These are phyloP conservation scores for Morus bassanus DNA, from an alignment of 2,797 vertebrate genomes.

Conservation along the genomic window DNA sequence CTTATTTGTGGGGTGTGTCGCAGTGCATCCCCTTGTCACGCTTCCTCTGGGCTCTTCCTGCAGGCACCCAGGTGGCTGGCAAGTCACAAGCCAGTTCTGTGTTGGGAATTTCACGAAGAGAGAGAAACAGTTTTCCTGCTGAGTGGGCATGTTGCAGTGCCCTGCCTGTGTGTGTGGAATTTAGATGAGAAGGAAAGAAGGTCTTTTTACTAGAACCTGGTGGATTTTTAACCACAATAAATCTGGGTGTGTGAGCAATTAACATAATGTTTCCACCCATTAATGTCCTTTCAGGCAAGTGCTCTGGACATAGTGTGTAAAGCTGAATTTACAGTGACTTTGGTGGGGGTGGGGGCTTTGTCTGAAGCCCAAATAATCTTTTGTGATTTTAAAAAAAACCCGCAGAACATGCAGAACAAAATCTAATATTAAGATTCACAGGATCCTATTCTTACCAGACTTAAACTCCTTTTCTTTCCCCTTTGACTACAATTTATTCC, in stretches of 20 bases:
- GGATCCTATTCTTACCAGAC: not conserved
- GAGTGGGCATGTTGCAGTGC: not conserved
- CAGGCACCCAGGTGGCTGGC: accelerated
- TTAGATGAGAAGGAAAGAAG: constrained; percentile 31
- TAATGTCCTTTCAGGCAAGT: not conserved
- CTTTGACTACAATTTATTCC: not conserved
- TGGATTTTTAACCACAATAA: constrained; percentile 40
- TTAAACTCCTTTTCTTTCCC: not conserved
- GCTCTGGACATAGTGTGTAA: not conserved
- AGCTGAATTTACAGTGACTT: constrained; percentile 6
- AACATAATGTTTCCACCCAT: constrained; percentile 39
- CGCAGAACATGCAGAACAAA: not conserved
- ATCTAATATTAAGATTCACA: not conserved
- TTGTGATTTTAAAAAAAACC: not conserved
- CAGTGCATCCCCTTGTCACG: not conserved
- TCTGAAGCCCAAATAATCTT: not conserved
- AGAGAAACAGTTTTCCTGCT: not conserved
- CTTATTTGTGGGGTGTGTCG: accelerated
- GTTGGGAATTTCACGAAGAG: not conserved
- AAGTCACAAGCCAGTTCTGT: not conserved
- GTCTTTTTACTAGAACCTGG: not conserved
- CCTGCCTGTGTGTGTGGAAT: not conserved
- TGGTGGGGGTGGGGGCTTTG: not conserved
- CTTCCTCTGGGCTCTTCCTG: not conserved
- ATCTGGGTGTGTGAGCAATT: constrained; percentile 36